A percentile compares a stretch with the other conserved stretches of the same genome.
These are phyloP conservation scores for Xestia rhomboidea DNA, from an alignment of 2,888 invertebrate species.

Conservation along the genomic window DNA sequence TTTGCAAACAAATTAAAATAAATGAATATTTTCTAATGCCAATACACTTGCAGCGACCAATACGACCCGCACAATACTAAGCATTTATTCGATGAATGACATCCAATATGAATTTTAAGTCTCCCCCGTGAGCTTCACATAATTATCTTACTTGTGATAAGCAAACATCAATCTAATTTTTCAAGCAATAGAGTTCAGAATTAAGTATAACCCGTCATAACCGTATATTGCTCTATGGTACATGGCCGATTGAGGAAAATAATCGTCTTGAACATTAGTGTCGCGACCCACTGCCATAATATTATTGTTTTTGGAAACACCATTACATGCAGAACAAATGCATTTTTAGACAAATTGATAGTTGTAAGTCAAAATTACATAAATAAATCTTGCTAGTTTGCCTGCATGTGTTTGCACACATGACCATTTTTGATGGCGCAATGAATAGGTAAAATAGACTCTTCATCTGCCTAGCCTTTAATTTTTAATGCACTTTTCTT, in stretches of 20 bases:
- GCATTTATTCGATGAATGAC: conserved; percentile 20
- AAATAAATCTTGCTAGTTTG: no score
- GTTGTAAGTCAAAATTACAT: no score
- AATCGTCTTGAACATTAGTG: conserved; percentile 37
- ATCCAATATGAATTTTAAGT: conserved; percentile 47
- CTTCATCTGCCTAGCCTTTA: no score
- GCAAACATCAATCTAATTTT: conserved; percentile 4
- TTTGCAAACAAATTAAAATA: background rate
- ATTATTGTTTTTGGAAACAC: conserved; percentile 9
- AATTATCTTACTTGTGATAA: background rate
- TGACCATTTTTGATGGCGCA: no score
- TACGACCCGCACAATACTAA: conserved; percentile 45
- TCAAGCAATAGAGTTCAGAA: background rate
- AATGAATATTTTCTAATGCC: conserved; percentile 4
- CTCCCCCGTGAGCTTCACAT: conserved; percentile 23
- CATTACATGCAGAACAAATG: conserved; percentile 1
- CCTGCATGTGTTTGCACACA: no score
- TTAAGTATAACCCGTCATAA: conserved; percentile 17
- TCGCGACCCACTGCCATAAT: conserved; percentile 42
- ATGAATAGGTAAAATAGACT: no score
- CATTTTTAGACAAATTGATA: background rate
- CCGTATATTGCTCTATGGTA: conserved; percentile 35
- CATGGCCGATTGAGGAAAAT: conserved; percentile 43
- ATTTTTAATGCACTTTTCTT: no score
- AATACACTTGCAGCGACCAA: conserved; percentile 39